These are phyloP conservation scores for Leptoteleia sp. DNA, from an alignment of 1,140 invertebrate species.

Conservation along the genomic window DNA sequence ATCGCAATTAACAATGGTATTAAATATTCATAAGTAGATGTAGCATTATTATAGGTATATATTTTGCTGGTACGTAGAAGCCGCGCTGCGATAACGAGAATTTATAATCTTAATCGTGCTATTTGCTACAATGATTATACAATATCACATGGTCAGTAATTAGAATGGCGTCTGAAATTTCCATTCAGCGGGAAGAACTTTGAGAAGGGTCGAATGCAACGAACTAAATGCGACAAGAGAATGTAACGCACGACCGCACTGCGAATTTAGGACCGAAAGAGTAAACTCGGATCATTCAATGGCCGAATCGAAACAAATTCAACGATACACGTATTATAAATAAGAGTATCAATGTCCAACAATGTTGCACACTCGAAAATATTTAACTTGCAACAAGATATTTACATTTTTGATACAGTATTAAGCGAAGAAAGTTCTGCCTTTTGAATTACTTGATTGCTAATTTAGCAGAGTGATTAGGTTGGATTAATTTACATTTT, in stretches of 20 bases:
- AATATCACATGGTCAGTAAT: constrained; percentile 48
- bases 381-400: too few species aligned
- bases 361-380: too few species aligned
- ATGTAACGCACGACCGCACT: constrained; percentile 10
- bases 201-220: not conserved
- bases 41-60: constrained; percentile 21
- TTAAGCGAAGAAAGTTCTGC: too few species aligned
- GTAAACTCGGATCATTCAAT: constrained; percentile 45
- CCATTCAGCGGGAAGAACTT: constrained; percentile 15
- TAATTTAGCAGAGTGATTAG: too few species aligned
- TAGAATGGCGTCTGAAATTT: constrained; percentile 32
- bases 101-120: constrained; percentile 50
- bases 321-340: constrained; percentile 10
- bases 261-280: constrained; percentile 46
- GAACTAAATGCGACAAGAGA: constrained; percentile 1
- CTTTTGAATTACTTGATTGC: too few species aligned
- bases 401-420: too few species aligned
- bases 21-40: constrained; percentile 45
- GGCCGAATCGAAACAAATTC: not conserved
- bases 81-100: constrained; percentile 37
- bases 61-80: constrained; percentile 24
- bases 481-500: too few species aligned
- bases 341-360: too few species aligned
- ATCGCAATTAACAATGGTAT: constrained; percentile 13
- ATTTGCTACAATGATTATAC: constrained; percentile 46